Evolutionary conservation across 1,140 invertebrate genomes (phyloP).

Genomic region (Drosophila lacertosa): DNA sequence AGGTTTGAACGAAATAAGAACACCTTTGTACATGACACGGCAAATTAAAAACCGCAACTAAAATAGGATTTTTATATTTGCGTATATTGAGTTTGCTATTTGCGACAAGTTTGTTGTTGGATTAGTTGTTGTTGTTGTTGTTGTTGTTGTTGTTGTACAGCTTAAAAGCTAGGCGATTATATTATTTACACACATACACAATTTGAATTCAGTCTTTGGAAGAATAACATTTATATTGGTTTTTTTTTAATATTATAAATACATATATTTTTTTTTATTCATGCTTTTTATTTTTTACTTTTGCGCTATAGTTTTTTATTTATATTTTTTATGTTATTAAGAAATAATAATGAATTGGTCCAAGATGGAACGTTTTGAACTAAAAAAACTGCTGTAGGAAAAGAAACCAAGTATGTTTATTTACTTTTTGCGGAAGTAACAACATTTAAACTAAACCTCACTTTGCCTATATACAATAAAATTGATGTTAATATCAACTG

Average conservation of each 20-base stretch:
- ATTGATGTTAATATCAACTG: slow-evolving; percentile 24
- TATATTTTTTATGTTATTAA: background rate
- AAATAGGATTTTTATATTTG: slow-evolving; percentile 17
- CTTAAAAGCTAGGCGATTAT: slow-evolving; percentile 45
- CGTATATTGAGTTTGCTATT: slow-evolving; percentile 17
- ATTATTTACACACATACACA: slow-evolving; percentile 78
- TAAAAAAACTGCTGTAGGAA: background rate
- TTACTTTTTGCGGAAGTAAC: background rate
- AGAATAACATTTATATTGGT: slow-evolving; percentile 79
- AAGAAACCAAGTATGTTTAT: background rate
- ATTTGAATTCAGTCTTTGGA: slow-evolving; percentile 81
- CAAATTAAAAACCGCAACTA: slow-evolving; percentile 1
- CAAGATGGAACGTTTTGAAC: slow-evolving; percentile 9
- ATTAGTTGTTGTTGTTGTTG: slow-evolving; percentile 27
- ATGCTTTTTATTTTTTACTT: slow-evolving; percentile 28
- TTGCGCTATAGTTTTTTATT: slow-evolving; percentile 3
- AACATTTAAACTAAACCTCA: slow-evolving; percentile 12
- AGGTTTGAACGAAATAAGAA: slow-evolving; percentile 19
- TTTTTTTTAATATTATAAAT: slow-evolving; percentile 52
- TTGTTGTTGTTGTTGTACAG: slow-evolving; percentile 33
- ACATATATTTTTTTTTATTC: slow-evolving; percentile 18
- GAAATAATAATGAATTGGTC: slow-evolving; percentile 25
- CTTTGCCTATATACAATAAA: slow-evolving; percentile 24
- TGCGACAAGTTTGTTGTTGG: slow-evolving; percentile 4
- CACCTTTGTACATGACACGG: background rate